These are phyloP conservation scores for Penaeus indicus DNA, from an alignment of 1,140 invertebrate genomes.

Conservation along the genomic window DNA sequence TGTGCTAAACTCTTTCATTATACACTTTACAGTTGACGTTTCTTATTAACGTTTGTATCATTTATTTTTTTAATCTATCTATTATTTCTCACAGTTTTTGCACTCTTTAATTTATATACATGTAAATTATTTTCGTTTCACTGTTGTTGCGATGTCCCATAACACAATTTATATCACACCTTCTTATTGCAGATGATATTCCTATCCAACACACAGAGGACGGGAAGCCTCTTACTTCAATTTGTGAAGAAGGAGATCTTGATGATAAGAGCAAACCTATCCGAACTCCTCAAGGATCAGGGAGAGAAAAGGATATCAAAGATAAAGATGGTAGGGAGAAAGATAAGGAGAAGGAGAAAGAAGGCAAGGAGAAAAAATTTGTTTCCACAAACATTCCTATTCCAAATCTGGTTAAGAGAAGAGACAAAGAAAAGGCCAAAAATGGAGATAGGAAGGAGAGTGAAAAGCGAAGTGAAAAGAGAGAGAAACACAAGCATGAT, in stretches of 20 bases:
- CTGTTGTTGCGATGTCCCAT: too few species aligned
- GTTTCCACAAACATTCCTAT: constrained; percentile 12
- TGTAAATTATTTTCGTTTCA: neutral
- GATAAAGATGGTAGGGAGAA: neutral
- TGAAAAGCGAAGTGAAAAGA: constrained; percentile 19
- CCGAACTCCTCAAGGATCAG: constrained; percentile 56
- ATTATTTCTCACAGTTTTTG: constrained; percentile 13
- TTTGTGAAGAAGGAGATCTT: constrained; percentile 47
- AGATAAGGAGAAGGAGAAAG: constrained; percentile 7
- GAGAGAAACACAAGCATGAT: constrained; percentile 41
- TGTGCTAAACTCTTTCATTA: too few species aligned
- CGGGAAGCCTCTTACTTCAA: constrained; percentile 40
- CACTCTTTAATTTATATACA: neutral
- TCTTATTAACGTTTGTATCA: neutral
- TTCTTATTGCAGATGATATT: constrained; percentile 52
- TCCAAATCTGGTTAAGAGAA: constrained; percentile 26
- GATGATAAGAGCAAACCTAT: constrained; percentile 44
- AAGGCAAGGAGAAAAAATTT: constrained; percentile 29
- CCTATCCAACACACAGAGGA: constrained; percentile 58
- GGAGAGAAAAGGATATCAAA: constrained; percentile 45
- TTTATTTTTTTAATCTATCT: neutral
- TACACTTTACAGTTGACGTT: neutral
- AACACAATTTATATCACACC: neutral
- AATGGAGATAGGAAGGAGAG: constrained; percentile 47
- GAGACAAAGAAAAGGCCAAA: constrained; percentile 45